These are phyloP conservation scores for Drosophila meridionalis DNA, from an alignment of 2,888 invertebrate genomes.

Conservation along the genomic window DNA sequence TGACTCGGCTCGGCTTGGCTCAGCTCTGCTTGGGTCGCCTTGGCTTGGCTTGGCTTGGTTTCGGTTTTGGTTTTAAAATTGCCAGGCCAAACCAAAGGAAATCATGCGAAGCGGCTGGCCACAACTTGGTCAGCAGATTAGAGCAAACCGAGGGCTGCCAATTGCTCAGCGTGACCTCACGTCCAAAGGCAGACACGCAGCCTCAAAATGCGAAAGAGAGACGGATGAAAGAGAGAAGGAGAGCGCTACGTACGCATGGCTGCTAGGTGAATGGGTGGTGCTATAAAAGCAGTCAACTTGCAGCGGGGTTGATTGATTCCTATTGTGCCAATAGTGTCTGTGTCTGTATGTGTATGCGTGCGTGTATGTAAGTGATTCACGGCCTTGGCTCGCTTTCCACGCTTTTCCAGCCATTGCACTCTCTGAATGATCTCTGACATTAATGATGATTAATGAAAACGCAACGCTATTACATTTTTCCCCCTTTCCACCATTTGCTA, in stretches of 20 bases:
- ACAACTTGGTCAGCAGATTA: constrained; percentile 81
- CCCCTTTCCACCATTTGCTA: constrained; percentile 27
- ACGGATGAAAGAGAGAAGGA: background rate
- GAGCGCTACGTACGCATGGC: background rate
- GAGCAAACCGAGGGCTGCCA: constrained; percentile 54
- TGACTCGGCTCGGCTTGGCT: constrained; percentile 25
- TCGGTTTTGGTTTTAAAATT: constrained; percentile 52
- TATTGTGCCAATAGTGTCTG: constrained; percentile 24
- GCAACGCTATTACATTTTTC: constrained; percentile 62
- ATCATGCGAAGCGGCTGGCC: constrained; percentile 74
- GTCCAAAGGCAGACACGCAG: constrained; percentile 60
- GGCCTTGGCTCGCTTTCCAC: constrained; percentile 78
- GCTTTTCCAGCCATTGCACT: constrained; percentile 77
- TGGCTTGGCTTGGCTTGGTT: background rate
- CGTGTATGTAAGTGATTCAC: constrained; percentile 9
- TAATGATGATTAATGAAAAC: constrained; percentile 77
- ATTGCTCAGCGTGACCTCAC: constrained; percentile 69
- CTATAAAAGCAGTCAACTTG: constrained; percentile 4
- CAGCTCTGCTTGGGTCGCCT: constrained; percentile 12
- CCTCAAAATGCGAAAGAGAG: constrained; percentile 11
- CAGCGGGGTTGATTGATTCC: constrained; percentile 71
- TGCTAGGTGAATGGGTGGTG: constrained; percentile 9
- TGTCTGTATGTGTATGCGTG: background rate
- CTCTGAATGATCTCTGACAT: constrained; percentile 60
- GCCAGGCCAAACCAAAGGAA: constrained; percentile 49